Evolutionary conservation across 30 jellyfish, hydroid and myxozoan genomes (phyloP), one percentile per base, ranked within the genome.

Genomic region (Turritopsis rubra): DNA sequence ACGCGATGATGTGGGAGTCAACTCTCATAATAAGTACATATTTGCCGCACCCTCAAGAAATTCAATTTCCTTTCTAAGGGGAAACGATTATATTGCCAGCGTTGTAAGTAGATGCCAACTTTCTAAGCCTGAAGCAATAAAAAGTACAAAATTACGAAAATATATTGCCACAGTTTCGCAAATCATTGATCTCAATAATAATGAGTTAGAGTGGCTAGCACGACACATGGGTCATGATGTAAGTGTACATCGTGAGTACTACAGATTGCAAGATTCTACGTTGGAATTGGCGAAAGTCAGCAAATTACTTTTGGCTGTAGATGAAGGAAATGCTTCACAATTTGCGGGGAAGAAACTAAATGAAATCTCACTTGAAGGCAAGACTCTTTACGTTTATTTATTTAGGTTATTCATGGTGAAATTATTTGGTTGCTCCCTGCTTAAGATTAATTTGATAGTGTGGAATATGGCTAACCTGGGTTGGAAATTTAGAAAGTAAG

Each of bases 171-270:
- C 87, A 25, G 92, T 85, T 7, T 76, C 92, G 54, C 87, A 85
- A 85, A 77, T 85, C 54, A 72, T 68, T 26, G 92, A 85, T 76
- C 83, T 85, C 78, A 29, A 79, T 29, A 53, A 70, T 21, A 52
- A 76, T 21, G 92, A 85, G 52, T 54, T 85, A 20, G 92, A 75
- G 26, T 85, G 92, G 87, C 77, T 85, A 72, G 92, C 92, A 28
- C 77, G 54, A 30, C 92, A 85, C 71, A 85, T 85, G 92, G 92
- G 87, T 71, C 92, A 85, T 30, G 92, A 85, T 74, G 73, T 85
- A 31, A 52, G 81, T 66, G 92, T 75, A 24, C 92, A 85, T 80
- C 73, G 87, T 79, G 87, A 85, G 83, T 85, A 85, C 82, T 85
- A 85, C 71, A 79, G 87, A 19, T 82, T 85, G 29, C 92, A 85